phyloP scores from a whole-genome alignment of 2,797 vertebrate genomes.

The Peromyscus aztecus region DNA sequence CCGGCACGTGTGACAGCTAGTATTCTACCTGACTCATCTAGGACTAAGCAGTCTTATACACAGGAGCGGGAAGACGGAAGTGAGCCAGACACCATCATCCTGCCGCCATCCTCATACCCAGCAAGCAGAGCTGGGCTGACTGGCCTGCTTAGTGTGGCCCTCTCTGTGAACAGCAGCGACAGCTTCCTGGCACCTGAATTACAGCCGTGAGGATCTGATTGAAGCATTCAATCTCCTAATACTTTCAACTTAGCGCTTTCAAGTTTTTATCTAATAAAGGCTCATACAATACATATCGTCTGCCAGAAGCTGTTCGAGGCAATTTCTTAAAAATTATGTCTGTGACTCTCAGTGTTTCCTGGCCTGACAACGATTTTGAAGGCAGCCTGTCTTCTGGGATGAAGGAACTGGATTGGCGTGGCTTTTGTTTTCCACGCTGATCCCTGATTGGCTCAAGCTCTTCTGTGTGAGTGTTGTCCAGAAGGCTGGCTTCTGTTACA shows the following conservation, averaged over 20 bases:
- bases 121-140: neutral
- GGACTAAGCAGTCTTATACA: neutral
- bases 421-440: neutral
- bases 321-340: neutral
- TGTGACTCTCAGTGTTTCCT: constrained; percentile 1
- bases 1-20: neutral
- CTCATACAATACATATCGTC: neutral
- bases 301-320: neutral
- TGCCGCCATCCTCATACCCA: neutral
- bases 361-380: neutral
- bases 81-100: neutral
- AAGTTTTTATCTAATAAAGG: constrained; percentile 16
- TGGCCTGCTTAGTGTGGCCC: neutral
- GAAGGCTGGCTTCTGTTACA: neutral
- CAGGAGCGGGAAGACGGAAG: neutral
- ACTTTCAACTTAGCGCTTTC: neutral
- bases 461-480: neutral
- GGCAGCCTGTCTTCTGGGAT: neutral
- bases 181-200: neutral
- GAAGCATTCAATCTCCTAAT: neutral
- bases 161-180: neutral
- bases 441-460: neutral
- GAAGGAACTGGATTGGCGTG: neutral
- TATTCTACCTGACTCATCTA: neutral
- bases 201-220: neutral